Evolutionary conservation across 2,113 vertebrate species (phyloP).

Genomic region (Gymnobelideus leadbeateri): DNA sequence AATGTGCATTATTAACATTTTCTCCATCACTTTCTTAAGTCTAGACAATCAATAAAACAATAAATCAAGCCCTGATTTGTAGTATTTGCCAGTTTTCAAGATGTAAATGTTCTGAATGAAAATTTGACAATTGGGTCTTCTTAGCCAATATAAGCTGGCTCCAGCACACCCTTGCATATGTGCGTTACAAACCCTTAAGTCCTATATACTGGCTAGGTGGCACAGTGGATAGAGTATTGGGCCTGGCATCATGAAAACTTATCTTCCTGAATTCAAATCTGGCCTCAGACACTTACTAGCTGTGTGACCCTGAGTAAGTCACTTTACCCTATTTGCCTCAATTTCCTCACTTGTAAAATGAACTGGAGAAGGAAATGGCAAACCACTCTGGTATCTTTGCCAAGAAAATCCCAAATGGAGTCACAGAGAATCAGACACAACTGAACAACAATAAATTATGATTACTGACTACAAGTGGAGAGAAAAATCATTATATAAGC

Average conservation of each 20-base stretch:
- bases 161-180: not conserved
- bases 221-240: too few relatives aligned
- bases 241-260: too few relatives aligned
- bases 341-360: too few relatives aligned
- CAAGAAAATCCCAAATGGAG: too few relatives aligned
- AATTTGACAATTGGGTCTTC: not conserved
- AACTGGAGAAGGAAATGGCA: too few relatives aligned
- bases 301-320: too few relatives aligned
- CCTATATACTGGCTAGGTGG: not conserved
- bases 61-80: not conserved
- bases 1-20: not conserved
- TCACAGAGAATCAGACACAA: too few relatives aligned
- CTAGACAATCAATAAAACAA: constrained; percentile 2
- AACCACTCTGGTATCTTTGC: too few relatives aligned
- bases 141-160: not conserved
- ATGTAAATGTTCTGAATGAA: not conserved
- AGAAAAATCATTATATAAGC: not conserved
- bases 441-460: not conserved
- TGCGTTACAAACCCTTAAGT: not conserved
- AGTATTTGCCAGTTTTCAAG: not conserved
- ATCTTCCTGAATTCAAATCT: too few relatives aligned
- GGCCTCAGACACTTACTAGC: too few relatives aligned
- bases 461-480: not conserved
- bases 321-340: too few relatives aligned
- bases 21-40: constrained; percentile 7